Evolutionary conservation across 1,140 invertebrate species (phyloP), one percentile per base, ranked within the genome.

Genomic region (Eubasilissa regina): DNA sequence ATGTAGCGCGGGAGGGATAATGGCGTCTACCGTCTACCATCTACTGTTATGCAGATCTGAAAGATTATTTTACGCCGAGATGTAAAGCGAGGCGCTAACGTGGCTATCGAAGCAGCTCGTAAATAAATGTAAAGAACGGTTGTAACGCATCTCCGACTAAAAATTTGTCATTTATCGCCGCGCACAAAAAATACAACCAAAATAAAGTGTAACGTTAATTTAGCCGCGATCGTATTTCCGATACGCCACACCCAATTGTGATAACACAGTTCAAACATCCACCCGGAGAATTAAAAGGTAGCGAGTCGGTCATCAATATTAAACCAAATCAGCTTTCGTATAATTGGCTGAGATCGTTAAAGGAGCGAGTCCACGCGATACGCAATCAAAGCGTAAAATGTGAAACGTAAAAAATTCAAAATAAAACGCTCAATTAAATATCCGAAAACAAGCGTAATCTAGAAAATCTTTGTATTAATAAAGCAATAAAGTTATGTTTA

Each of bases 401-500:
- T 70, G 66, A 70, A 70, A 70, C 45, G 66, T n/a, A 70, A 70
- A 68, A 70, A 47, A 70, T 21, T 64, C 43, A 17, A 70, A 70
- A 70, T 45, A 70, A 70, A 70, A 70, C 47, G 66, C 0, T 70
- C 66, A 70, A 70, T 70, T 70, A 47, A 48, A 70, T 70, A 47
- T 70, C 45, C 45, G 66, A 70, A 76, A 76, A 76, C 75, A 64
- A 62, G 75, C 55, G 15, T 62, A 76, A 76, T 76, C 75, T 47
- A n/a, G 45, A 51, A 75, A 76, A 76, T 66, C 75, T 12, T 21
- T 6, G 55, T 58, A 64, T 76, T 64, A 76, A 76, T 76, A 64
- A 76, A 76, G 75, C 60, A 45, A 76, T 76, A 76, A 58, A 48
- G 44, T 56, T 56, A 8, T 76, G 75, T 76, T 76, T 64, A 76